These are phyloP conservation scores for Melanogrammus aeglefinus DNA, from an alignment of 2,797 vertebrate genomes.

Conservation along the genomic window DNA sequence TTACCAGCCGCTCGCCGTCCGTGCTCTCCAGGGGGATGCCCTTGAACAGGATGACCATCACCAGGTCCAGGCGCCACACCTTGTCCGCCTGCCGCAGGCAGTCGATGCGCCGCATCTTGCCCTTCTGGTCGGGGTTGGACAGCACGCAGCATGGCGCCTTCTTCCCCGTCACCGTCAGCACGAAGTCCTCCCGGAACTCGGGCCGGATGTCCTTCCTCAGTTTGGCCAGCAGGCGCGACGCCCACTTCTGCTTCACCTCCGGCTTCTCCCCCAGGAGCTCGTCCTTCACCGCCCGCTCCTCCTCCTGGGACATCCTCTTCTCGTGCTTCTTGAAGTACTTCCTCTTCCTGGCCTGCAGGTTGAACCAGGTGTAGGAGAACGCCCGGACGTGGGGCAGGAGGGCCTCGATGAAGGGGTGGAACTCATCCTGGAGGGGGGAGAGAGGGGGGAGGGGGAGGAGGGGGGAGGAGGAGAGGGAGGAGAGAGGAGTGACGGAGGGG, in stretches of 20 bases:
- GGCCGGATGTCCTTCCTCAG: conserved; percentile 98
- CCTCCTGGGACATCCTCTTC: conserved; percentile 99
- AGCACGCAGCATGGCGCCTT: too few species aligned
- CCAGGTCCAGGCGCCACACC: conserved; percentile 96
- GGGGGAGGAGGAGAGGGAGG: too few species aligned
- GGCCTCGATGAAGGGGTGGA: conserved; percentile 99
- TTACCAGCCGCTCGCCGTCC: conserved; percentile 93
- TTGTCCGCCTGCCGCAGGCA: too few species aligned
- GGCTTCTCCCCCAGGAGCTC: conserved; percentile 96
- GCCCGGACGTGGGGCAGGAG: conserved; percentile 97
- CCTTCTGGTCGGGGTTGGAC: too few species aligned
- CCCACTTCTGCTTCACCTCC: conserved; percentile 99
- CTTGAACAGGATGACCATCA: conserved; percentile 99
- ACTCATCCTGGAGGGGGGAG: conserved; percentile 71
- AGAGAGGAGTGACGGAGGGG: too few species aligned
- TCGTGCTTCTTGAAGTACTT: conserved; percentile 99
- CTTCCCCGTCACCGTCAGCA: conserved; percentile 96
- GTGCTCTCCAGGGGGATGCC: conserved; percentile 98
- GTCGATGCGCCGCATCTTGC: too few species aligned
- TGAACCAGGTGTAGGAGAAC: conserved; percentile 99
- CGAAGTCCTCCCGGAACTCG: conserved; percentile 98
- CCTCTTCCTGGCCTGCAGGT: conserved; percentile 98
- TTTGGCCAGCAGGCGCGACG: conserved; percentile 95
- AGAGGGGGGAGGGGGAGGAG: background rate
- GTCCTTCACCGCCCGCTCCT: conserved; percentile 97